Evolutionary conservation across 1,140 invertebrate genomes (phyloP).

Genomic region (Subanguina moxae): DNA sequence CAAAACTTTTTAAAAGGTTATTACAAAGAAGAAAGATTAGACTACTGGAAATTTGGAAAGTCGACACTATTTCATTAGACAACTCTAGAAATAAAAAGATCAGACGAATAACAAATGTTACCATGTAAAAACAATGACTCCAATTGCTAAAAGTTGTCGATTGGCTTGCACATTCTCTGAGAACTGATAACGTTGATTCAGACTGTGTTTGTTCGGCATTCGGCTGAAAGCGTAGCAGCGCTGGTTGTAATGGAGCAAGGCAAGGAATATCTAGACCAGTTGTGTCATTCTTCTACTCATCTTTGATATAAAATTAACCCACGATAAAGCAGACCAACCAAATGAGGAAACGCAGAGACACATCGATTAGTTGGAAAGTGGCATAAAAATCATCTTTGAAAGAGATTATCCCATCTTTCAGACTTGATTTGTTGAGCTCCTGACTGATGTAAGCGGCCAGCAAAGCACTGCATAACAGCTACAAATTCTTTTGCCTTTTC

Average conservation of each 20-base stretch:
- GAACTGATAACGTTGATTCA: slow-evolving; percentile 29
- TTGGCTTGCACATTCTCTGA: slow-evolving; percentile 28
- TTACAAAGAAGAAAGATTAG: too few relatives aligned
- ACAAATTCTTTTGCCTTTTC: background rate
- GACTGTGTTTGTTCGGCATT: slow-evolving; percentile 26
- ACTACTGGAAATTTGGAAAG: too few relatives aligned
- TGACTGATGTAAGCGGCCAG: slow-evolving; percentile 20
- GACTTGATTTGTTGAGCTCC: slow-evolving; percentile 23
- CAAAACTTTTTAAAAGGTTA: too few relatives aligned
- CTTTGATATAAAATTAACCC: background rate
- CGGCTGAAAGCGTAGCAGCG: slow-evolving; percentile 20
- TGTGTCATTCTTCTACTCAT: too few relatives aligned
- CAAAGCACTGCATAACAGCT: slow-evolving; percentile 11
- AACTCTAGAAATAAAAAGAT: too few relatives aligned
- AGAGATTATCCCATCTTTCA: slow-evolving; percentile 20
- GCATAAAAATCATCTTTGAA: slow-evolving; percentile 18
- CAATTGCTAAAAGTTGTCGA: slow-evolving; percentile 21
- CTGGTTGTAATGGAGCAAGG: slow-evolving; percentile 24
- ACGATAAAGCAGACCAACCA: slow-evolving; percentile 24
- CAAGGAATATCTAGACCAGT: slow-evolving; percentile 20
- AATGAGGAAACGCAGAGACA: slow-evolving; percentile 22
- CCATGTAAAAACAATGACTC: slow-evolving; percentile 24
- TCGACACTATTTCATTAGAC: too few relatives aligned
- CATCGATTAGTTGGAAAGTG: slow-evolving; percentile 27
- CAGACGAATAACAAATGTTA: too few relatives aligned